Evolutionary conservation across 2,113 vertebrate species (phyloP).

Genomic region (Pogonocichla stellata): DNA sequence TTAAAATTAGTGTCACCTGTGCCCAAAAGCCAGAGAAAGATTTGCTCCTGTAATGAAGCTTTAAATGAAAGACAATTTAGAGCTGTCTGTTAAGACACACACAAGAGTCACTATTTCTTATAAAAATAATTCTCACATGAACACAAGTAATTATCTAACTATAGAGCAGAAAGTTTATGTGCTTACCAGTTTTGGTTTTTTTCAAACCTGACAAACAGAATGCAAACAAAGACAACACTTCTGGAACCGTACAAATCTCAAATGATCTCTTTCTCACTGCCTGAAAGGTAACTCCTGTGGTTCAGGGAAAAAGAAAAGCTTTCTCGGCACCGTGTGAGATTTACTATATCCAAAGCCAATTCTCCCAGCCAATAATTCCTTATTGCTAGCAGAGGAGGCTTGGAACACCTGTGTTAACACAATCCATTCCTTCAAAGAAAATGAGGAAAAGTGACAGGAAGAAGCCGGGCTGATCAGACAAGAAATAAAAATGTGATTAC

Average conservation of each 20-base stretch:
- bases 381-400: background rate
- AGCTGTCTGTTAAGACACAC: background rate
- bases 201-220: background rate
- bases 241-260: background rate
- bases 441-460: background rate
- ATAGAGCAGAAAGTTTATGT: background rate
- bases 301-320: background rate
- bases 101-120: background rate
- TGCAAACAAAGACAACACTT: background rate
- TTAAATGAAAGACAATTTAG: background rate
- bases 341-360: background rate
- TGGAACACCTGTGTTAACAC: background rate
- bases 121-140: background rate
- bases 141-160: background rate
- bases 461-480: background rate
- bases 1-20: background rate
- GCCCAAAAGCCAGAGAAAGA: background rate
- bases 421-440: background rate
- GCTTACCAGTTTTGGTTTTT: background rate
- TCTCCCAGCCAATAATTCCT: background rate
- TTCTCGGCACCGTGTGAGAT: background rate
- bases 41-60: background rate
- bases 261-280: background rate
- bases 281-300: background rate
- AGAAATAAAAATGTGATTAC: background rate